Evolutionary conservation across 2,888 invertebrate genomes (phyloP).

Genomic region (Cinara cedri): DNA sequence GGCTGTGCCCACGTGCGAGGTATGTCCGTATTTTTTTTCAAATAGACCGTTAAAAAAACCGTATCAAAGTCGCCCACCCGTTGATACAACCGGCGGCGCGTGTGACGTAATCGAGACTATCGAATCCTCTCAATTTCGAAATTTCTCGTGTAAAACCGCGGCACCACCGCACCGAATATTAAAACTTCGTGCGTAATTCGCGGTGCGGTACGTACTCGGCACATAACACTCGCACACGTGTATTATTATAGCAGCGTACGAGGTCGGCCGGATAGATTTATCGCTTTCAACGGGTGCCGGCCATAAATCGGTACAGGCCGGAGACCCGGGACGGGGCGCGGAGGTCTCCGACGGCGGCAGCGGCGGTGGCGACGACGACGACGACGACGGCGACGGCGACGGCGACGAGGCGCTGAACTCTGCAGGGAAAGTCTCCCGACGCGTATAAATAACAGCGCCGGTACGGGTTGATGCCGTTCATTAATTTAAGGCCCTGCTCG

Average conservation of each 20-base stretch:
- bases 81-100: too few species aligned
- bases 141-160: too few species aligned
- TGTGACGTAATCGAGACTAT: too few species aligned
- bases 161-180: too few species aligned
- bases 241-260: not conserved
- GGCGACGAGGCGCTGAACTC: slow-evolving; percentile 38
- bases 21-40: too few species aligned
- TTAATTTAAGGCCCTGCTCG: slow-evolving; percentile 42
- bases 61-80: too few species aligned
- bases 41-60: too few species aligned
- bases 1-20: too few species aligned
- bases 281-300: slow-evolving; percentile 51
- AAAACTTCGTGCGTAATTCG: too few species aligned
- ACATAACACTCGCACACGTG: not conserved
- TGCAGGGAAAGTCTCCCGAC: slow-evolving; percentile 48
- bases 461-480: slow-evolving; percentile 53
- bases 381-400: not conserved
- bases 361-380: not conserved
- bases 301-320: slow-evolving; percentile 44
- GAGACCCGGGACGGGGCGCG: not conserved
- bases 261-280: slow-evolving; percentile 40
- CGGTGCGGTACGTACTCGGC: not conserved
- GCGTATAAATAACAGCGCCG: slow-evolving; percentile 55
- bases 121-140: too few species aligned
- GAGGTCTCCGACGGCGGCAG: not conserved